These are phyloP conservation scores for Cebus imitator DNA, from an alignment of 2,113 vertebrate species.

Conservation along the genomic window DNA sequence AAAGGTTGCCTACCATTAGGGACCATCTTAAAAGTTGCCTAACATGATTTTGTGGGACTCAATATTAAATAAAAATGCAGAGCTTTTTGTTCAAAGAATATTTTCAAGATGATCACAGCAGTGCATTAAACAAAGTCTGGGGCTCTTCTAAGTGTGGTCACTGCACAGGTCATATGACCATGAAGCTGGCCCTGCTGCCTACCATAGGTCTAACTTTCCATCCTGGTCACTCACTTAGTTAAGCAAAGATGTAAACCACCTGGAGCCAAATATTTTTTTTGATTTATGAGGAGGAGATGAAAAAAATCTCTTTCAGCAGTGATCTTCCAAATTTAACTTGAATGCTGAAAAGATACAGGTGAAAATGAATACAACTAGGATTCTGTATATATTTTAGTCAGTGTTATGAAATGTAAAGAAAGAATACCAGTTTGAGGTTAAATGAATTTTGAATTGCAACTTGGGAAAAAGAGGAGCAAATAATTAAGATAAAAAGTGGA, in stretches of 20 bases:
- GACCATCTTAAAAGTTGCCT: neutral
- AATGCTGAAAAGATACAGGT: neutral
- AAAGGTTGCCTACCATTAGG: no score
- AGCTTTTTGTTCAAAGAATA: neutral
- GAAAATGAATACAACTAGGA: neutral
- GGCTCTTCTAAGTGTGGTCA: neutral
- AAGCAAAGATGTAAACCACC: neutral
- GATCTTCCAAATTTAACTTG: neutral
- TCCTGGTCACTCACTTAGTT: neutral
- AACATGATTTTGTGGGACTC: neutral
- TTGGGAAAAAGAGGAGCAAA: neutral
- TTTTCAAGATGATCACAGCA: neutral
- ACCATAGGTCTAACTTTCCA: neutral
- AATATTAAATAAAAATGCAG: neutral
- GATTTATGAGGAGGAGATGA: neutral
- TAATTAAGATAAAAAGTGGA: neutral
- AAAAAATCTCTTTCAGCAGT: neutral
- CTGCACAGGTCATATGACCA: neutral
- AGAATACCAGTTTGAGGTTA: neutral
- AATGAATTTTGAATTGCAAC: neutral
- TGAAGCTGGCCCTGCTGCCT: neutral
- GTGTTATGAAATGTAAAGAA: neutral
- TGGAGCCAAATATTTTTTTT: neutral
- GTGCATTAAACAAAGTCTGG: neutral
- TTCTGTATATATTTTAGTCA: neutral